These are phyloP conservation scores for Diadophis punctatus DNA, from an alignment of 2,113 vertebrate species.

Conservation along the genomic window DNA sequence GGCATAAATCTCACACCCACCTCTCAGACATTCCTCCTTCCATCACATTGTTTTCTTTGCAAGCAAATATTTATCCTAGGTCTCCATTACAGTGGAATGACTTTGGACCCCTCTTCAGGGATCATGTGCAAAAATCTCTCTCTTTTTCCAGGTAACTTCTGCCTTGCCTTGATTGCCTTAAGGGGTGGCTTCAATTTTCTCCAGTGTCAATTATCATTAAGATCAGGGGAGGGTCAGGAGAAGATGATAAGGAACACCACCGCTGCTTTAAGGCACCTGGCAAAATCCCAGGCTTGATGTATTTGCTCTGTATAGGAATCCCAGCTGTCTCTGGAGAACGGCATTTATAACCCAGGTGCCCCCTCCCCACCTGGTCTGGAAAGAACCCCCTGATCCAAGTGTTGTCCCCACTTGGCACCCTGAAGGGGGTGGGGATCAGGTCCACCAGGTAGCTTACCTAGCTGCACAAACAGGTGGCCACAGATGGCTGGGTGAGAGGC, in stretches of 20 bases:
- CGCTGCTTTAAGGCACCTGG: neutral
- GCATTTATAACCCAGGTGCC: neutral
- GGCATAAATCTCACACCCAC: neutral
- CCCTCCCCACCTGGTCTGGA: neutral
- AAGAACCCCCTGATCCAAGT: neutral
- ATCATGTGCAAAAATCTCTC: neutral
- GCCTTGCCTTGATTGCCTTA: neutral
- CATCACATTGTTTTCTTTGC: neutral
- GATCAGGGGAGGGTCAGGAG: neutral
- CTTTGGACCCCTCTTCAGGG: too few species aligned
- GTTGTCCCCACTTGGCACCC: neutral
- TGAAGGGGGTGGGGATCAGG: neutral
- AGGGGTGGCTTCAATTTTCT: neutral
- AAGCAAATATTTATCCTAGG: neutral
- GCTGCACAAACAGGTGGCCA: neutral
- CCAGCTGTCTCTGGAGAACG: neutral
- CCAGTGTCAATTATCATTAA: neutral
- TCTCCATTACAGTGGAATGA: neutral
- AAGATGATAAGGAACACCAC: too few species aligned
- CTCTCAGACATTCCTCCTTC: neutral
- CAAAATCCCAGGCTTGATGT: neutral
- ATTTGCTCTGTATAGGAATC: conserved; percentile 4
- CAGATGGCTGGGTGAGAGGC: neutral
- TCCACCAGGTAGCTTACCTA: neutral
- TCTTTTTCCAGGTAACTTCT: neutral